These are phyloP conservation scores for Ploceus nigricollis DNA, from an alignment of 2,113 vertebrate genomes.

Conservation along the genomic window DNA sequence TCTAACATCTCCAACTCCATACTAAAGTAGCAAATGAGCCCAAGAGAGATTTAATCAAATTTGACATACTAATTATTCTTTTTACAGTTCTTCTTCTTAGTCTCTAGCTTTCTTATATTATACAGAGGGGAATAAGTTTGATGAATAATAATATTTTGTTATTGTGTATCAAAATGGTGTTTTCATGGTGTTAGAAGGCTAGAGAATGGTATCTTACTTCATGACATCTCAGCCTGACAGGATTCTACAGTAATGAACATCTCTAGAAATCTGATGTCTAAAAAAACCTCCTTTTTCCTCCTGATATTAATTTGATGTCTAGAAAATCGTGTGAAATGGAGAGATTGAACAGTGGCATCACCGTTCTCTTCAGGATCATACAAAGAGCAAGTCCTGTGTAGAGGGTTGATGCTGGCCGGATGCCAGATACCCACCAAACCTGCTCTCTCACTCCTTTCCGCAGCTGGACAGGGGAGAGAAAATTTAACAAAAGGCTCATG, in stretches of 20 bases:
- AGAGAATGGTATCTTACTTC: background rate
- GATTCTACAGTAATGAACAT: background rate
- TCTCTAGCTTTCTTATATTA: background rate
- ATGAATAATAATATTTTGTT: background rate
- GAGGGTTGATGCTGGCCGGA: background rate
- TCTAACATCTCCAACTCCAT: background rate
- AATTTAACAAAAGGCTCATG: background rate
- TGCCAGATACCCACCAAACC: no score
- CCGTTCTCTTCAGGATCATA: background rate
- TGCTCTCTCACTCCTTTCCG: background rate
- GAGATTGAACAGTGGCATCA: background rate
- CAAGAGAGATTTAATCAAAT: background rate
- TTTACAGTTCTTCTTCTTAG: background rate
- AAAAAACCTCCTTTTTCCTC: fast-evolving
- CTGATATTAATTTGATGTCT: background rate
- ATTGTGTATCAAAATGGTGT: background rate
- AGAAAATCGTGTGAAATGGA: background rate
- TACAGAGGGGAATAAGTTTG: background rate
- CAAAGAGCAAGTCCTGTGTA: background rate
- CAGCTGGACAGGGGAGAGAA: background rate
- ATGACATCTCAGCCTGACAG: background rate
- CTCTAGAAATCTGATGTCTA: background rate
- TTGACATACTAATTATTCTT: background rate
- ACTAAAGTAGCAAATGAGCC: background rate
- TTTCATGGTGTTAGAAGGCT: background rate